Conservation (phyloP, 2,888 invertebrate species). For the Homarus gammarus region DNA sequence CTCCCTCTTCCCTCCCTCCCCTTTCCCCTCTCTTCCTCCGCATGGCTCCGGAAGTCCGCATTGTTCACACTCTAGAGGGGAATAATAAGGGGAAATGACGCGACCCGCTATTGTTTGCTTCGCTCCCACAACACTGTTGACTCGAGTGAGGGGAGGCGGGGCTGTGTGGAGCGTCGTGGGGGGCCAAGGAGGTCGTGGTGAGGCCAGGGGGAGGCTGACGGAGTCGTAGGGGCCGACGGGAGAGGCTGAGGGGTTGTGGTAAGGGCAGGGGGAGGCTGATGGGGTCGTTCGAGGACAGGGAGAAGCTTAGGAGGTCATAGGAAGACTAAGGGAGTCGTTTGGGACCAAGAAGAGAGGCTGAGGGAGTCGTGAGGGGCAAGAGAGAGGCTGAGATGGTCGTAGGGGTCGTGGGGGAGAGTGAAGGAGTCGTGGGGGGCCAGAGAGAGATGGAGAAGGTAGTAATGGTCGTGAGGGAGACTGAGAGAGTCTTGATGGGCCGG, state of each 20-base stretch:
- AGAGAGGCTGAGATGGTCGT: not conserved
- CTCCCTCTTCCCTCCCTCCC: not conserved
- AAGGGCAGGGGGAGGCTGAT: no score
- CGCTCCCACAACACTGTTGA: slow-evolving; percentile 43
- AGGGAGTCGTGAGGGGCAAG: not conserved
- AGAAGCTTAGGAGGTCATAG: no score
- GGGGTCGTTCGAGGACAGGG: no score
- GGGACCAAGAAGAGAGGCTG: no score
- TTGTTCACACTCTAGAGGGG: slow-evolving; percentile 71
- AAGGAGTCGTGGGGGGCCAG: not conserved
- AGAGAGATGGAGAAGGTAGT: not conserved
- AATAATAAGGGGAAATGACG: slow-evolving; percentile 65
- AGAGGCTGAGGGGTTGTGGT: no score
- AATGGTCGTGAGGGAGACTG: not conserved
- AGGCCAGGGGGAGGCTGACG: not conserved
- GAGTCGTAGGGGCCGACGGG: not conserved
- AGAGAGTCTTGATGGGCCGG: not conserved
- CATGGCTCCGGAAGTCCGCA: slow-evolving; percentile 55
- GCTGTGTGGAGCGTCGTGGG: not conserved
- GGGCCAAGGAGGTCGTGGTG: not conserved
- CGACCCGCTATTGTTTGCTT: slow-evolving; percentile 57
- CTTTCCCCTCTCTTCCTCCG: not conserved
- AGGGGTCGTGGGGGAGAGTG: not conserved
- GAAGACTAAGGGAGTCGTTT: not conserved
- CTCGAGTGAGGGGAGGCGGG: not conserved